Evolutionary conservation across 2,888 invertebrate species (phyloP).

Genomic region (Tenthredo livida): DNA sequence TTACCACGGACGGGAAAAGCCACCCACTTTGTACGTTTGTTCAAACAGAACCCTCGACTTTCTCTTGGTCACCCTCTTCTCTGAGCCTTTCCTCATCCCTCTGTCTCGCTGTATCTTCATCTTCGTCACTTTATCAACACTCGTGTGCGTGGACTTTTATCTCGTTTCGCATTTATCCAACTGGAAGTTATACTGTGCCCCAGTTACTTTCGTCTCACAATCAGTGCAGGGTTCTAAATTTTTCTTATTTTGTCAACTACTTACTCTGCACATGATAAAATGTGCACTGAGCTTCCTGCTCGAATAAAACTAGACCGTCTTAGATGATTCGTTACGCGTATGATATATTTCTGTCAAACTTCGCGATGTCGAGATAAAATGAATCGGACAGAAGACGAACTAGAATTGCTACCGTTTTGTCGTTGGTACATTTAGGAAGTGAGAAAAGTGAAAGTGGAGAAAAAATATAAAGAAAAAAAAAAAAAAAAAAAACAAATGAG

Average conservation of each 20-base stretch:
- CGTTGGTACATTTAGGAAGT: background rate
- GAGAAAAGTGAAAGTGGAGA: background rate
- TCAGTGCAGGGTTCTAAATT: background rate
- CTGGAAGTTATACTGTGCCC: background rate
- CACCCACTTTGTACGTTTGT: constrained; percentile 39
- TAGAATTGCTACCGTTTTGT: background rate
- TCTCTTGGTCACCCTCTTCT: constrained; percentile 32
- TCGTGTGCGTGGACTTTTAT: background rate
- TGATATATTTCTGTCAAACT: background rate
- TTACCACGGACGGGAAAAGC: constrained; percentile 13
- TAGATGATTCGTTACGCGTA: background rate
- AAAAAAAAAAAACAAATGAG: constrained; percentile 42
- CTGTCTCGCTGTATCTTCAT: background rate
- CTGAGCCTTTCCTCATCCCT: background rate
- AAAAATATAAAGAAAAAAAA: background rate
- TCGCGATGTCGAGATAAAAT: background rate
- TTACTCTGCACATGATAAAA: background rate
- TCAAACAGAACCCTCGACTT: constrained; percentile 29
- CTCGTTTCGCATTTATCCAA: background rate
- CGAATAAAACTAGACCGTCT: background rate
- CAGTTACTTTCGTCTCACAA: background rate
- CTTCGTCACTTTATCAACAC: background rate
- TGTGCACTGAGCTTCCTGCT: background rate
- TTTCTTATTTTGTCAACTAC: background rate
- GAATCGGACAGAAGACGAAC: background rate